Percentiles rank a stretch among this genome's conserved stretches.
Evolutionary conservation across 1,140 invertebrate genomes (phyloP).

Genomic region (Wasmannia auropunctata): DNA sequence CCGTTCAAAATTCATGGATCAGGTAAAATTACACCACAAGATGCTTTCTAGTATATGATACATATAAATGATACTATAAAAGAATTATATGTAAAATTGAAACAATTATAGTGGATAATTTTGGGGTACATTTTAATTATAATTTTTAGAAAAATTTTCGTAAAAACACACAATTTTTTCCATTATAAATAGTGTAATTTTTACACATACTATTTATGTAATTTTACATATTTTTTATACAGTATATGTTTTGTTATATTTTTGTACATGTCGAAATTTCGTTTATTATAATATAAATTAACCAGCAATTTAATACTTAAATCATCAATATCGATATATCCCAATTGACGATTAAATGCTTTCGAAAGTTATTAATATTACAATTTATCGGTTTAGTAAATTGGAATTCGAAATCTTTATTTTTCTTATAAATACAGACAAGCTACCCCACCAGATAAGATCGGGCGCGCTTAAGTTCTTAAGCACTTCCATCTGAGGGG

Average conservation of each 20-base stretch:
- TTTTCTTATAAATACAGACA: not conserved
- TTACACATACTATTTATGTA: too few relatives aligned
- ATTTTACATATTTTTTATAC: too few relatives aligned
- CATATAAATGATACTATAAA: too few relatives aligned
- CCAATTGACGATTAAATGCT: not conserved
- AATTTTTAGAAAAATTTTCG: too few relatives aligned
- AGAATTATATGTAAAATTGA: too few relatives aligned
- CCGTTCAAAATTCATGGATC: constrained; percentile 21
- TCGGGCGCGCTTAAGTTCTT: not conserved
- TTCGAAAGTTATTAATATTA: not conserved
- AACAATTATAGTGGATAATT: too few relatives aligned
- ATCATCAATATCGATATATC: not conserved
- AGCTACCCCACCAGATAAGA: not conserved
- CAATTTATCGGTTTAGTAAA: not conserved
- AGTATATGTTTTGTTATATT: too few relatives aligned
- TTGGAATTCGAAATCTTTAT: not conserved
- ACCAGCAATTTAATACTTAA: not conserved
- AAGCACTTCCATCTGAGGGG: not conserved
- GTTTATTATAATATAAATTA: constrained; percentile 9
- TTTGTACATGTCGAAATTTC: not conserved
- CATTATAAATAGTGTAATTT: too few relatives aligned
- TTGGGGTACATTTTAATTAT: too few relatives aligned
- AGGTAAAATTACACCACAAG: not conserved
- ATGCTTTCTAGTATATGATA: not conserved
- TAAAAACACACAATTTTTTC: too few relatives aligned